Evolutionary conservation across 2,888 invertebrate species (phyloP).

Genomic region (Vanessa cardui): DNA sequence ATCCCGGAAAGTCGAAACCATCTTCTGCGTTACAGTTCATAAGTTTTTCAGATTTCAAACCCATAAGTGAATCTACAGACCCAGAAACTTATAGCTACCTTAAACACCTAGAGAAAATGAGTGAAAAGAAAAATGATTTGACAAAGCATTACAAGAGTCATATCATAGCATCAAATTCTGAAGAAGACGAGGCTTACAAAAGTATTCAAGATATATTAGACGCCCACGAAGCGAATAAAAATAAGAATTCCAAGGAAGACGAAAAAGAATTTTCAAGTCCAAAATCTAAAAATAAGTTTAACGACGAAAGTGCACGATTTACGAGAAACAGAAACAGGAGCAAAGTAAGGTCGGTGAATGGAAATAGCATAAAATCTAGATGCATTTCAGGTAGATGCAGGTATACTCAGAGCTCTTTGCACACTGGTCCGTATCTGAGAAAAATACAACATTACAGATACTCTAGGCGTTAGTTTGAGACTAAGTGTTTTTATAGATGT

Average conservation of each 20-base stretch:
- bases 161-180: constrained; percentile 47
- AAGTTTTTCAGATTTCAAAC: constrained; percentile 60
- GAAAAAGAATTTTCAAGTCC: constrained; percentile 44
- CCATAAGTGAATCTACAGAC: constrained; percentile 62
- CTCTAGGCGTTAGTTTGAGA: constrained; percentile 14
- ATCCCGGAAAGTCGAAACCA: constrained; percentile 46
- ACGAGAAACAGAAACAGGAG: constrained; percentile 42
- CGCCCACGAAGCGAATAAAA: constrained; percentile 66
- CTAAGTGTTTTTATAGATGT: not conserved
- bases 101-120: constrained; percentile 60
- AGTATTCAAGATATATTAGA: constrained; percentile 71
- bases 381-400: constrained; percentile 62
- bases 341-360: constrained; percentile 49
- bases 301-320: constrained; percentile 22
- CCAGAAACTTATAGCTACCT: constrained; percentile 70
- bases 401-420: constrained; percentile 42
- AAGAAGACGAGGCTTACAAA: constrained; percentile 53
- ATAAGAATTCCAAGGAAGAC: constrained; percentile 45
- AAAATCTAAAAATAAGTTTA: constrained; percentile 7
- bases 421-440: constrained; percentile 58
- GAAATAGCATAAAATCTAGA: constrained; percentile 51
- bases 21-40: constrained; percentile 54
- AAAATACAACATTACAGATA: constrained; percentile 58
- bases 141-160: constrained; percentile 42
- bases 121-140: constrained; percentile 53